phyloP scores from a whole-genome alignment of 2,113 vertebrate species.

The Bos javanicus region DNA sequence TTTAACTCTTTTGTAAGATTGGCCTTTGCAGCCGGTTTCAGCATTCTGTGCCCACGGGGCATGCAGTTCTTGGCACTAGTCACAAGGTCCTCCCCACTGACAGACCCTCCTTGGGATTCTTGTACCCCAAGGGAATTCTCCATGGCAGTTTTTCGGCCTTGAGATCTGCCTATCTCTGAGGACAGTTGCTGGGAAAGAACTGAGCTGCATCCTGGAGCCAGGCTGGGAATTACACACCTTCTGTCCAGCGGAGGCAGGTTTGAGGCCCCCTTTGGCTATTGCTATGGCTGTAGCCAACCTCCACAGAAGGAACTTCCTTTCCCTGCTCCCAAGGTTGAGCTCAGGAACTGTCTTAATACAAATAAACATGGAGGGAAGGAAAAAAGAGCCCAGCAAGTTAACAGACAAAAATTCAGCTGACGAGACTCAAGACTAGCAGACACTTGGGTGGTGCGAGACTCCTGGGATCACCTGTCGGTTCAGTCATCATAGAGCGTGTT shows the following conservation, averaged over 20 bases:
- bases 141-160: not conserved
- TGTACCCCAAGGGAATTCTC: not conserved
- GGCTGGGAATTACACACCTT: not conserved
- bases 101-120: not conserved
- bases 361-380: not conserved
- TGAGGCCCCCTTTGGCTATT: not conserved
- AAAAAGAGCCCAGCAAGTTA: not conserved
- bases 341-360: not conserved
- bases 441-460: not conserved
- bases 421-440: not conserved
- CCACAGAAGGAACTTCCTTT: not conserved
- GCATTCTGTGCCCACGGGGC: not conserved
- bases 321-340: not conserved
- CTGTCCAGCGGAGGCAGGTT: not conserved
- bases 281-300: not conserved
- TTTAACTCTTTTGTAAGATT: conserved; percentile 12
- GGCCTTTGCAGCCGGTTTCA: not conserved
- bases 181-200: not conserved
- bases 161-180: not conserved
- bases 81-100: not conserved
- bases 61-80: not conserved
- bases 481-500: accelerated
- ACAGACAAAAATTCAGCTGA: not conserved
- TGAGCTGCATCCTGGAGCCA: not conserved
- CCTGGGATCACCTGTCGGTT: accelerated